Base-by-base conservation (phyloP, 2,113 vertebrate genomes). In the Elgaria multicarinata region DNA sequence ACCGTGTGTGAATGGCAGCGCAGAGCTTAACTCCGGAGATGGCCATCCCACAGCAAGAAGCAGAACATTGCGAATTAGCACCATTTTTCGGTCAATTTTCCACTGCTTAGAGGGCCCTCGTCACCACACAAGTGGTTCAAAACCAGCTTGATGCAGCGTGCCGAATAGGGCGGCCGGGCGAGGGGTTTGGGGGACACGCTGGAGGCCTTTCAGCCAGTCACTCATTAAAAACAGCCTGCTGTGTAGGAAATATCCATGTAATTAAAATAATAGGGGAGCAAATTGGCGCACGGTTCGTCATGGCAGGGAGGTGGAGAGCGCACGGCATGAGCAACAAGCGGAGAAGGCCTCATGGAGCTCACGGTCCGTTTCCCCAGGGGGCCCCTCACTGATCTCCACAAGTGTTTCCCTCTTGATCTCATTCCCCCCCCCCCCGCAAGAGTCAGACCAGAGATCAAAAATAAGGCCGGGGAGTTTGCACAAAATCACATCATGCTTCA, bases 61-160 rank as follows among this genome's bases (percentile, higher is more conserved):
- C 95, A 93, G 95, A 96, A 95, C 95, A 92, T 93, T 92, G 89
- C 89, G 71, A 92, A 96, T 96, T 95, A 94, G 93, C 62, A 66
- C 42, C 94, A 86, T 93, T 95, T 93, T 94, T 92, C 93, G 93
- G 94, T 92, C 92, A 92, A 94, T 95, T 95, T 96, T 93, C 91
- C 94, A 95, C 92, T 82, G 64, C 80, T 90, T 90, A 83, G 89
- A 85, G 90, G 72, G 88, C 90, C 44, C 67, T 39, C 31, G 0
- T 4, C 87, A 67, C 93, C 91, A 74, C 88, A 87, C 90, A 91
- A 76, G 75, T 83, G 53, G 82, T 85, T 78, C 82, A 79, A 79
- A 85, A 53, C 75, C 88, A 8, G 82, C 76, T 69, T 71, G 86
- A 87, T 79, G 86, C 44, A 69, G 86, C 86, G 20, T 46, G 78